Base-by-base conservation (phyloP, 2,113 vertebrate genomes). In the Heterocephalus glaber region DNA sequence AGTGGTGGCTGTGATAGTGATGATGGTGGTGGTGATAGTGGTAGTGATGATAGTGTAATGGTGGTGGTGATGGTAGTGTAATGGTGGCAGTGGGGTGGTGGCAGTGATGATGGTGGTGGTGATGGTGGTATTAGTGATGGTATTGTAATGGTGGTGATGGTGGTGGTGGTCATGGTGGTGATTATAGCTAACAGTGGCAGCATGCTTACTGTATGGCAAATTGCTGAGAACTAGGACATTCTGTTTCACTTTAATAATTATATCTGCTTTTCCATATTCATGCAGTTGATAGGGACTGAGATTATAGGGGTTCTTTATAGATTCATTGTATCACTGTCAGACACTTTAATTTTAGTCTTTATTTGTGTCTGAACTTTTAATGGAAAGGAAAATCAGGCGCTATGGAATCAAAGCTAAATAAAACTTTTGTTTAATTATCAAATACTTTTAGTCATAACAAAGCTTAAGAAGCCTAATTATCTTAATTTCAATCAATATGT, bases 351-450 rank as follows among this genome's bases (percentile, higher is more conserved):
- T 74, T 22, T 9, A 61, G 60, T n/a, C 19, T 61, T 19, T 89
- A 49, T 24, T 77, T 77, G 38, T 60, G 4, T 68, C 56, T 94
- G 52, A 93, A 85, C 52, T 93, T 63, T 74, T 91, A 84, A 58
- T 61, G 2, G 24, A 83, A 91, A 89, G 49, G 2, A 83, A 95
- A 89, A 61, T 56, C 24, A 17, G 20, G 1, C 41, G 49, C 6
- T 82, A n/a, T 65, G 86, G n/a, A 79, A 81, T 86, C 54, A 95
- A 92, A 89, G 20, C 17, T 63, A 87, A 90, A 92, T 20, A 76
- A 70, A 70, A 33, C 9, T 49, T 80, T 79, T 89, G 35, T 49
- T 92, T 81, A 74, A 54, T 90, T 60, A 95, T 63, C 52, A 61
- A 83, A 84, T 88, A 77, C 10, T 94, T 60, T 79, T 35, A 47